phyloP scores from a whole-genome alignment of 2,888 invertebrate species.

The Alsophila aescularia region DNA sequence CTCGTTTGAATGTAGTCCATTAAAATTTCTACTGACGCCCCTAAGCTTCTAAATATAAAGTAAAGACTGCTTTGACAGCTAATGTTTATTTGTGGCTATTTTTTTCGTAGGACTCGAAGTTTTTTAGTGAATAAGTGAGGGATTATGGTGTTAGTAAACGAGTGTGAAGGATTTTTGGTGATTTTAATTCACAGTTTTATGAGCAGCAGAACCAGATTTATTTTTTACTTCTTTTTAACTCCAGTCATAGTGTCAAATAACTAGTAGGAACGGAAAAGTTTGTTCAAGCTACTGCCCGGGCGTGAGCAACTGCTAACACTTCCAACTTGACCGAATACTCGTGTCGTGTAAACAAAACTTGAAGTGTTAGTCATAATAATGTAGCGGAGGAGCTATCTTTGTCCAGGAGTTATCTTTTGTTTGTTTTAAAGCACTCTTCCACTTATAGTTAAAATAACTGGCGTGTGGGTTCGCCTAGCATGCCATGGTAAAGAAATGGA shows the following conservation, averaged over 20 bases:
- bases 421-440: slow-evolving; percentile 23
- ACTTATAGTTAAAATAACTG: slow-evolving; percentile 14
- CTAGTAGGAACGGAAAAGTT: no score
- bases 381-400: slow-evolving; percentile 12
- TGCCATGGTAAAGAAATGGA: neutral
- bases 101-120: slow-evolving; percentile 50
- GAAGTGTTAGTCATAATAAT: slow-evolving; percentile 19
- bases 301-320: neutral
- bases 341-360: slow-evolving; percentile 13
- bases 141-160: neutral
- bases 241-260: no score
- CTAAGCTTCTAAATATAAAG: slow-evolving; percentile 68
- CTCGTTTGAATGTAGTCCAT: slow-evolving; percentile 69
- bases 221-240: no score
- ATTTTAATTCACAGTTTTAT: neutral
- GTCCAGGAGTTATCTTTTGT: slow-evolving; percentile 24
- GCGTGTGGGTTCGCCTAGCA: neutral
- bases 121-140: slow-evolving; percentile 39
- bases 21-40: slow-evolving; percentile 63
- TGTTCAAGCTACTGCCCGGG: neutral
- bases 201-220: no score
- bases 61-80: slow-evolving; percentile 57
- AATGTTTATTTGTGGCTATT: slow-evolving; percentile 69
- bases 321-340: slow-evolving; percentile 1
- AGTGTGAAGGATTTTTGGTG: neutral